Evolutionary conservation across 1,140 invertebrate genomes (phyloP), one percentile per base, ranked within the genome.

Genomic region (Heterodera carotae): DNA sequence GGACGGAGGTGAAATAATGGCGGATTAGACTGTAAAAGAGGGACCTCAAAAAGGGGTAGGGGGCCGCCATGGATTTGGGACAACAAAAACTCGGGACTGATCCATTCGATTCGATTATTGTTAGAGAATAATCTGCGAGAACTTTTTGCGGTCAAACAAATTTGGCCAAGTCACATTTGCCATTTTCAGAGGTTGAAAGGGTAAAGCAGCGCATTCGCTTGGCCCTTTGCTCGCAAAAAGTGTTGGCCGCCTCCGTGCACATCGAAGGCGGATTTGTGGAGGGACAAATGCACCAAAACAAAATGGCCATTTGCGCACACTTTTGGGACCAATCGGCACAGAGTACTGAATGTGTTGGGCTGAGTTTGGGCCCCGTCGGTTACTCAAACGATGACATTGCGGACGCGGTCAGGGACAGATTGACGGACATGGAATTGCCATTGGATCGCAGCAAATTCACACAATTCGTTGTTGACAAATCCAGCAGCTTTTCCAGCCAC

Each of bases 401-500:
- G 62, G 62, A 66, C 29, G 27, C 10, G 10, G 25, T 66, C 29
- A 12, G 62, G 33, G 62, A 66, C 8, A 29, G 62, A 22, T 27
- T 66, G 62, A 22, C 62, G 62, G 62, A 66, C 10, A 66, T 66
- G 62, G 62, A 66, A 34, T 22, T 66, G 62, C 8, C 62, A 5
- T 4, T 34, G 62, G 62, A 66, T 7, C 27, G 62, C n/a, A 31
- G 25, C 27, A 66, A 34, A 66, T 31, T 66, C 25, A 66, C 29
- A 18, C 62, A 31, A 12, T 34, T 66, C 29, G 22, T 22, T 29
- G 62, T 66, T 3, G 62, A 66, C 62, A 66, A 34, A 27, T 66
- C 12, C 27, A 66, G 62, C 25, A n/a, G 29, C 27, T 66, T 66
- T 18, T 56, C 62, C 8, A 66, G 22, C 62, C 12, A 66, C 29